A percentile compares a stretch with the other conserved stretches of the same genome.
Evolutionary conservation across 2,888 invertebrate species (phyloP).

Genomic region (Chalcosyrphus nemorum): DNA sequence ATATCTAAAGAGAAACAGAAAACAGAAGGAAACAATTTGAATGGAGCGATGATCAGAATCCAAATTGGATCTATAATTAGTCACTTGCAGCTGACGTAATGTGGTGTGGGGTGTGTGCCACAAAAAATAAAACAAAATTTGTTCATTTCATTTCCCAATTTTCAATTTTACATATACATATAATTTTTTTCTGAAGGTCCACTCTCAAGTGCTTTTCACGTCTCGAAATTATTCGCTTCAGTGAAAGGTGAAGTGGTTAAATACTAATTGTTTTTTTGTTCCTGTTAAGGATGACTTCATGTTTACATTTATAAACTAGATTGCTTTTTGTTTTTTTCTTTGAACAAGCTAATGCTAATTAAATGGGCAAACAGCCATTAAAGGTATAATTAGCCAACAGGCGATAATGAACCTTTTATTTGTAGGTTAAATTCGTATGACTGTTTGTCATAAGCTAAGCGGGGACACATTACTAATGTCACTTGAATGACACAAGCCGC

Average conservation of each 20-base stretch:
- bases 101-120: constrained; percentile 36
- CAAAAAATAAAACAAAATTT: constrained; percentile 2
- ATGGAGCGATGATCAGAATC: constrained; percentile 38
- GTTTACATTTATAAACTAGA: neutral
- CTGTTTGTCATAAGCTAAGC: neutral
- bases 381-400: neutral
- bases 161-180: neutral
- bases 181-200: constrained; percentile 7
- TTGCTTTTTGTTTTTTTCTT: neutral
- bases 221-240: constrained; percentile 30
- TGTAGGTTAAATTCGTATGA: neutral
- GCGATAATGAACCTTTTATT: neutral
- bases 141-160: neutral
- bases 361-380: neutral
- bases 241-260: neutral
- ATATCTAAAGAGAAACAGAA: neutral
- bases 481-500: neutral
- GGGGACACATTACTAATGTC: neutral
- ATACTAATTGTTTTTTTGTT: neutral
- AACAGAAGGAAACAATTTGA: neutral
- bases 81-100: constrained; percentile 49
- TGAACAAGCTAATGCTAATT: neutral
- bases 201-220: neutral
- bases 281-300: neutral
- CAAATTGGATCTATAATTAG: constrained; percentile 50